Base-by-base conservation (phyloP, 2,888 invertebrate genomes). In the Smittia sp. region DNA sequence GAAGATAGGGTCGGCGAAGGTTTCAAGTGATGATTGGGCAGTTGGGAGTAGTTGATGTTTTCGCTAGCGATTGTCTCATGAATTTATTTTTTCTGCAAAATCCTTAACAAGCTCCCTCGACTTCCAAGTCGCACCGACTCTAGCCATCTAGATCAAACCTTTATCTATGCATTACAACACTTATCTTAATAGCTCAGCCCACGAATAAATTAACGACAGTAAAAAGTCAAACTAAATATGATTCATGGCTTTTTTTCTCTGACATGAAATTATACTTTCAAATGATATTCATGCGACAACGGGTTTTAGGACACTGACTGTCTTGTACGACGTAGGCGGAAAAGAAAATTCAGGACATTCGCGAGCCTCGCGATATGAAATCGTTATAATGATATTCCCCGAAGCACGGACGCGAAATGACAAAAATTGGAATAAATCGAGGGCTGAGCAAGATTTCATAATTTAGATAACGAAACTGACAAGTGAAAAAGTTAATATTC, bases 401-500 rank as follows among this genome's bases (percentile, higher is more conserved):
- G 52, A 52, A n/a, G 4, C 38, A 9, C 11, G 38, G 25, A 22
- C 46, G 25, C 54, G 15, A 62, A 72, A 72, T 72, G 72, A 72
- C 72, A 72, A 72, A 72, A 70, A 70, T 58, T 70, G 54, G 32
- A 70, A 70, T 70, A 32, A 24, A 70, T 13, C 68, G 46, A 15
- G 46, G 15, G 46, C 2, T 13, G 65, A 73, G 41, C 22, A 27
- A 73, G 73, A 73, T 73, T 73, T 73, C 63, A 73, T 73, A 73
- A 73, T 73, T 73, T 65, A 73, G 73, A 73, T 73, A 73, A 65
- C 41, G 63, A 39, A 52, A 73, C 65, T 73, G 73, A 73, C 73
- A 73, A 73, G 65, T 73, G 73, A 73, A 73, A 58, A 73, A 73
- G 65, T 73, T 63, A 73, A 73, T 65, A 65, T 73, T 65, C 73